Conservation (phyloP, 2,113 vertebrate genomes). For the Rattus rattus region DNA sequence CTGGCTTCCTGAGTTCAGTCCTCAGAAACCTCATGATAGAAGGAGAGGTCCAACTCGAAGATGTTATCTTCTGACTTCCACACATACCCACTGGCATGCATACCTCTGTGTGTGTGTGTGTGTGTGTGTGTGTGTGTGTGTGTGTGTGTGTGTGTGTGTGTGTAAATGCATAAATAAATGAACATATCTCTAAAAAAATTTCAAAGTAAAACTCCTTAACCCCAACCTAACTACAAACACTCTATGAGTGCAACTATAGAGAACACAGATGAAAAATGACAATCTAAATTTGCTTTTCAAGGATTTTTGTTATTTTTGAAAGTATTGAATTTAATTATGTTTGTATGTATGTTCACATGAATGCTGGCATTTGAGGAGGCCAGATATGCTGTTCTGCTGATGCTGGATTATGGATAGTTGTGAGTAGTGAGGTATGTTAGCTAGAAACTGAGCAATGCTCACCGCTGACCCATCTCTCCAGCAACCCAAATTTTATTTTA, state of each 20-base stretch:
- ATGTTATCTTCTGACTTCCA: background rate
- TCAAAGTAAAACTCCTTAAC: background rate
- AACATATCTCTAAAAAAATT: background rate
- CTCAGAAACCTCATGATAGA: too few species aligned
- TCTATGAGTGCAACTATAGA: background rate
- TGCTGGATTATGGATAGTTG: background rate
- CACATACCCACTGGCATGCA: background rate
- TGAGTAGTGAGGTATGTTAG: background rate
- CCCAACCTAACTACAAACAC: background rate
- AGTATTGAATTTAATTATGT: background rate
- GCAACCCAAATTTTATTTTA: background rate
- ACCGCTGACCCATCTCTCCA: background rate
- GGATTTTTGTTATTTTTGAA: background rate
- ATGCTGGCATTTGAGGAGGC: background rate
- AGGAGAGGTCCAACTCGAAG: background rate
- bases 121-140: background rate
- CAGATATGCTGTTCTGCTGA: accelerated
- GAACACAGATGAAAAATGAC: background rate
- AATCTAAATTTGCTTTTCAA: background rate
- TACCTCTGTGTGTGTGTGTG: background rate
- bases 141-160: background rate
- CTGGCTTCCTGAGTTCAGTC: background rate
- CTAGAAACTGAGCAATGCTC: background rate
- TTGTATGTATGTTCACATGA: background rate
- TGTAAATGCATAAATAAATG: background rate